These are phyloP conservation scores for Capitulum mitella DNA, from an alignment of 2,888 invertebrate species.

Conservation along the genomic window DNA sequence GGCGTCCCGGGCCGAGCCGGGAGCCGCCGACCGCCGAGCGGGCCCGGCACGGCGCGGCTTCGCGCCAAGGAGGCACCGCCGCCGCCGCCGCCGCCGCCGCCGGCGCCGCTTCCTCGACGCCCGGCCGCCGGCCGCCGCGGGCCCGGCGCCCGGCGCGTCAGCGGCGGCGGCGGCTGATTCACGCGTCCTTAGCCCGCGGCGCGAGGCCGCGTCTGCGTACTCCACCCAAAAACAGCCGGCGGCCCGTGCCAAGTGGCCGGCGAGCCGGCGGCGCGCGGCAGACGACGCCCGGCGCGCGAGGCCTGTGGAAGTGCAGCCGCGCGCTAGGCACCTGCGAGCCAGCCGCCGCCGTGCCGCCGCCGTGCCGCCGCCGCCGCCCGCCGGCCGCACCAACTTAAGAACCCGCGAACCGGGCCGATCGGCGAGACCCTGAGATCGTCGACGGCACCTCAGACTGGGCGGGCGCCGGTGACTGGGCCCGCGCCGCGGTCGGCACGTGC, in stretches of 20 bases:
- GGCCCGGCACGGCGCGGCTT: background rate
- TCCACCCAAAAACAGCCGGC: conserved; percentile 9
- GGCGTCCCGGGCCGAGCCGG: no score
- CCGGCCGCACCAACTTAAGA: background rate
- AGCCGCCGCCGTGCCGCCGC: background rate
- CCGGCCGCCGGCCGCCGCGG: background rate
- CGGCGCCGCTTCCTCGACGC: background rate
- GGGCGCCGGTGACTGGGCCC: no score
- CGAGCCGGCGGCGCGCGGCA: background rate
- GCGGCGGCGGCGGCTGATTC: background rate
- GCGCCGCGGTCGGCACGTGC: background rate
- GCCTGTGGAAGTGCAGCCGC: background rate
- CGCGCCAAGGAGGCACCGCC: background rate
- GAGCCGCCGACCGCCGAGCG: background rate
- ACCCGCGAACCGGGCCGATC: background rate
- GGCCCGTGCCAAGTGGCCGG: background rate
- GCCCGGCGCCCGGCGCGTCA: conserved; percentile 11
- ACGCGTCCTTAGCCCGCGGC: conserved; percentile 7
- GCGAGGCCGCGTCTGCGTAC: background rate
- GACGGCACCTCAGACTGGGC: no score
- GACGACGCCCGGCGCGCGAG: background rate
- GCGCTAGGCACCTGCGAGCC: background rate
- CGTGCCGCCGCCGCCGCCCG: background rate
- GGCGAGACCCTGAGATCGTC: background rate
- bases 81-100: background rate